Evolutionary conservation across 2,113 vertebrate species (phyloP).

Genomic region (Nyctereutes procyonoides): DNA sequence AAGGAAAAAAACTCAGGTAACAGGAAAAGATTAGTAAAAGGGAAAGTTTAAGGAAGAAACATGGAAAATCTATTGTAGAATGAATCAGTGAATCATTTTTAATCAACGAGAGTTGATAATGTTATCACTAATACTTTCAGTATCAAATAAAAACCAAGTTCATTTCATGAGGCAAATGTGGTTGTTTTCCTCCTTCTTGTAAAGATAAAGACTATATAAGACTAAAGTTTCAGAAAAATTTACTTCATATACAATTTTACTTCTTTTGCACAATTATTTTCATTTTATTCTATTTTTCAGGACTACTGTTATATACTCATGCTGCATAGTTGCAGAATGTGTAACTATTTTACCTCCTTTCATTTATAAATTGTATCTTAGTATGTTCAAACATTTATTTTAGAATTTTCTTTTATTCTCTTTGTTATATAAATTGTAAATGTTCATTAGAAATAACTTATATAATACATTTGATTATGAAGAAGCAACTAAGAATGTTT

Average conservation of each 20-base stretch:
- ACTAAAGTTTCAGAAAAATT: background rate
- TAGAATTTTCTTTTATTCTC: background rate
- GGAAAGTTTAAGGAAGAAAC: background rate
- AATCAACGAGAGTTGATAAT: background rate
- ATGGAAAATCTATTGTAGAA: background rate
- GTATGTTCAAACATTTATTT: background rate
- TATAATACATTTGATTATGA: background rate
- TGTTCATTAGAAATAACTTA: constrained; percentile 17
- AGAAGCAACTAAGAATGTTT: background rate
- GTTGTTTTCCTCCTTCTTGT: background rate
- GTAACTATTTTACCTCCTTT: background rate
- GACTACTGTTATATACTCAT: background rate
- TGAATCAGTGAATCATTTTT: background rate
- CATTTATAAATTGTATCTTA: background rate
- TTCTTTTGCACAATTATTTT: background rate
- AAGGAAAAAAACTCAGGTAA: background rate
- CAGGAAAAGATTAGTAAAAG: background rate
- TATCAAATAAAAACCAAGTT: constrained; percentile 31
- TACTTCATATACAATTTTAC: background rate
- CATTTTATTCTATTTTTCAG: background rate
- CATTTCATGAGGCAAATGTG: background rate
- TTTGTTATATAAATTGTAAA: background rate
- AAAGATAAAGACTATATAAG: background rate
- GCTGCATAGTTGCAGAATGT: background rate
- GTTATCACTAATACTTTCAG: background rate